A percentile compares a stretch with the other conserved stretches of the same genome.
Conservation (phyloP, 2,113 vertebrate genomes). For the Tragelaphus buxtoni region DNA sequence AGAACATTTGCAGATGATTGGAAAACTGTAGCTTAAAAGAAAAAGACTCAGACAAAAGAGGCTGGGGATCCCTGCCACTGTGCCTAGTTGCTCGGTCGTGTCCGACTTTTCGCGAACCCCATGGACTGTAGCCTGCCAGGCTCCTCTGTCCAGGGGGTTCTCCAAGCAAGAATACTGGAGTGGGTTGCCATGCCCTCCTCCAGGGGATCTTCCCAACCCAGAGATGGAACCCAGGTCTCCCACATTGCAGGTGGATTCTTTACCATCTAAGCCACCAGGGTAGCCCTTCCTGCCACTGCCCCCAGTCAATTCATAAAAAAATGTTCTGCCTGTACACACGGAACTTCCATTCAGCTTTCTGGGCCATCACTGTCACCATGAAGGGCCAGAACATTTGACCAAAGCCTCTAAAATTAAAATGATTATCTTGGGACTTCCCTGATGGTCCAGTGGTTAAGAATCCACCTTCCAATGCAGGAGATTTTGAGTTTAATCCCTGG, state of each 20-base stretch:
- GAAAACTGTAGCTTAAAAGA: neutral
- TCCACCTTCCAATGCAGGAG: neutral
- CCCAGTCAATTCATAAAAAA: neutral
- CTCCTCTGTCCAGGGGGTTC: neutral
- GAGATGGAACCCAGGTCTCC: neutral
- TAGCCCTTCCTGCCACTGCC: neutral
- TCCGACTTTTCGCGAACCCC: neutral
- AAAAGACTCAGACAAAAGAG: neutral
- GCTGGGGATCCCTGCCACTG: neutral
- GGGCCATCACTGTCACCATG: neutral
- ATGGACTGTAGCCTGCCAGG: neutral
- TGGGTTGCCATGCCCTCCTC: neutral
- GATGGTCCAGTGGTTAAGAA: neutral
- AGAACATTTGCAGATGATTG: neutral
- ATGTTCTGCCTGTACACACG: neutral
- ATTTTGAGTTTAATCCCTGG: neutral
- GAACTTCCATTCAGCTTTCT: neutral
- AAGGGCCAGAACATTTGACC: neutral
- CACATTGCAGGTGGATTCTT: neutral
- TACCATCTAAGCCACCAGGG: neutral
- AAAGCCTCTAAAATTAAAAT: neutral
- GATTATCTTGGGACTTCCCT: neutral
- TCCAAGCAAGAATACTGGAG: neutral
- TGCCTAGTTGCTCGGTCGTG: neutral
- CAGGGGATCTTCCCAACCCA: neutral